Evolutionary conservation across 2,113 vertebrate genomes (phyloP), one percentile per base, ranked within the genome.

Genomic region (Chaetodon trifascialis): DNA sequence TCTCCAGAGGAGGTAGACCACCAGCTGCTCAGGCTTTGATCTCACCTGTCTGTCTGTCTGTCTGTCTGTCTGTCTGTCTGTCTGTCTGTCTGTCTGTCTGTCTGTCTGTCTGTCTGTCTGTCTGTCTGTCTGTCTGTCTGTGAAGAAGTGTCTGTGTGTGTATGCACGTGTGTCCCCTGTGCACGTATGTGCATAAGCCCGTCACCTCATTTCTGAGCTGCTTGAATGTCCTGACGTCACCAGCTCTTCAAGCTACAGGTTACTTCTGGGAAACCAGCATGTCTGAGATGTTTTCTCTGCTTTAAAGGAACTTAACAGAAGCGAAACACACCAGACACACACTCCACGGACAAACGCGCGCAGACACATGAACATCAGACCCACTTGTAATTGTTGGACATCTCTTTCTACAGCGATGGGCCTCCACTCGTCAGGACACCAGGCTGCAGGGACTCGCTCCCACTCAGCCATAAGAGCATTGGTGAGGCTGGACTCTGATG

Each of bases 1-100:
- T 88, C 91, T 91, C 90, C 63, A 74, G 73, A 82, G 90, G 85
- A 82, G 23, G 76, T 42, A 79, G 87, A 87, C 80, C 87, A 84
- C 87, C 94, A 93, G 89, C 90, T 94, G 92, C 89, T 90, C 60
- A 42, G 74, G 76, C 92, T 95, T 94, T 95, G 92, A 94, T 94
- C 92, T 91, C 86, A 81, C 79, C 87, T 82, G 86, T 82, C 87
- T 73, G 78, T 76, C 54, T 54, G 63, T 74, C 54, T 51, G 40
- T 73, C 54, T 54, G 63, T 74, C 54, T 51, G 40, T 73, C 54
- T 54, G 63, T 74, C 54, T 51, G 40, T 73, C 54, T 54, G 63
- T 74, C 54, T 51, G 40, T 73, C 54, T 54, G 63, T 74, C 54
- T 51, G 40, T 73, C 87, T 82, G 86, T 82, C 87, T 73, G 78